Evolutionary conservation across 2,888 invertebrate species (phyloP).

Genomic region (Nymphalis c-album): DNA sequence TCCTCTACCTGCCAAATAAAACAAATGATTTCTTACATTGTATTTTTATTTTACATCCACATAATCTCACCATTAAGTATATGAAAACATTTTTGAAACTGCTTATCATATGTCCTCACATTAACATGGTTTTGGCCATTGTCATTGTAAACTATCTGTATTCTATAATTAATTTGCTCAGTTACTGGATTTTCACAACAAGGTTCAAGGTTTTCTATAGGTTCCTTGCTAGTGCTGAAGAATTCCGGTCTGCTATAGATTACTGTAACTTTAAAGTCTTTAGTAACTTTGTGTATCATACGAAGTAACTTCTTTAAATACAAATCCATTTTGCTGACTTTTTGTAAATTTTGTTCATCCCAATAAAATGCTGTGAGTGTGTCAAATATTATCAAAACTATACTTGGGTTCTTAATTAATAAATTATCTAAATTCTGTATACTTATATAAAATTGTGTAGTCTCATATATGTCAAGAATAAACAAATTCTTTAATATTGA

Average conservation of each 20-base stretch:
- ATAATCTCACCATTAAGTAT: conserved; percentile 41
- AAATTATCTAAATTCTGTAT: conserved; percentile 70
- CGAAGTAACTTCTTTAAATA: conserved; percentile 71
- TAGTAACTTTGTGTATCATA: conserved; percentile 68
- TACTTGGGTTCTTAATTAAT: conserved; percentile 58
- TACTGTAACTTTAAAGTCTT: conserved; percentile 73
- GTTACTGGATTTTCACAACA: conserved; percentile 47
- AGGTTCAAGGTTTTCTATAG: conserved; percentile 49
- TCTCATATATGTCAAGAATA: conserved; percentile 65
- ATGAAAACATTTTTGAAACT: conserved; percentile 44
- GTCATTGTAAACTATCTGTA: conserved; percentile 51
- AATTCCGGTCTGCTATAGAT: conserved; percentile 79
- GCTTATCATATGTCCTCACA: conserved; percentile 45
- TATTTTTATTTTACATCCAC: conserved; percentile 31
- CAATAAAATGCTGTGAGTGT: conserved; percentile 78
- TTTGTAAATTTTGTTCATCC: conserved; percentile 69
- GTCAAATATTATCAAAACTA: conserved; percentile 68
- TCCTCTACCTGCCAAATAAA: conserved; percentile 23
- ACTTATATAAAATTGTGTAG: conserved; percentile 64
- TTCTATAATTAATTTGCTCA: conserved; percentile 63
- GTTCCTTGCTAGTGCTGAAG: conserved; percentile 68
- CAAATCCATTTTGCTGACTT: conserved; percentile 73
- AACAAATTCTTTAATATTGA: conserved; percentile 53
- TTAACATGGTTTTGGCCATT: conserved; percentile 42
- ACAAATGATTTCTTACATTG: background rate